Conservation (phyloP, 2,888 invertebrate species). For the Alloplasta piceator region DNA sequence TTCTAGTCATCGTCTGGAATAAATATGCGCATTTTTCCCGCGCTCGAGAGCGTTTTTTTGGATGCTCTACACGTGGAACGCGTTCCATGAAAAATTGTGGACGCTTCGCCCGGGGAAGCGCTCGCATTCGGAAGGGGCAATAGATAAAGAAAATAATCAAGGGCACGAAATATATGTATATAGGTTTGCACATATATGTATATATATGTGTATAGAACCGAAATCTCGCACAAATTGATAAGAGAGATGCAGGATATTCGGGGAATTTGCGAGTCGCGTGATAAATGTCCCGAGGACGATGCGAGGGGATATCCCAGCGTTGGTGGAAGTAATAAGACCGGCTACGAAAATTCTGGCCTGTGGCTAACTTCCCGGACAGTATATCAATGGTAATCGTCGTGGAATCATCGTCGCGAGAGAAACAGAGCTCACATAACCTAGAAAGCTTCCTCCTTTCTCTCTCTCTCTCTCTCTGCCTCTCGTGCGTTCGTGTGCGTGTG, state of each 20-base stretch:
- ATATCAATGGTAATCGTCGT: slow-evolving; percentile 43
- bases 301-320: slow-evolving; percentile 1
- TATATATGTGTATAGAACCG: not conserved
- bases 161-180: not conserved
- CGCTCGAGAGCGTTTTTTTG: slow-evolving; percentile 3
- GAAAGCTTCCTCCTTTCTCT: slow-evolving; percentile 9
- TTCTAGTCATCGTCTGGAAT: not conserved
- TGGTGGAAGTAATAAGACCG: slow-evolving; percentile 38
- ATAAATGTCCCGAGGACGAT: slow-evolving; percentile 16
- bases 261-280: slow-evolving; percentile 33
- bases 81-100: slow-evolving; percentile 17
- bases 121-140: slow-evolving; percentile 7
- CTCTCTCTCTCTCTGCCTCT: slow-evolving; percentile 21
- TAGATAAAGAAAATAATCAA: slow-evolving; percentile 3
- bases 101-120: slow-evolving; percentile 44
- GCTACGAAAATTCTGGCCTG: slow-evolving; percentile 29
- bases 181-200: too few species aligned
- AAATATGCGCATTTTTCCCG: not conserved
- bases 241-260: slow-evolving; percentile 36
- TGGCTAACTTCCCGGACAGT: slow-evolving; percentile 51
- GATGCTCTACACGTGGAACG: slow-evolving; percentile 47
- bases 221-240: slow-evolving; percentile 24
- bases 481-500: slow-evolving; percentile 18
- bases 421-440: slow-evolving; percentile 52
- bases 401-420: slow-evolving; percentile 21